Evolutionary conservation across 2,888 invertebrate genomes (phyloP), one percentile per base, ranked within the genome.

Genomic region (Idaea dimidiata): DNA sequence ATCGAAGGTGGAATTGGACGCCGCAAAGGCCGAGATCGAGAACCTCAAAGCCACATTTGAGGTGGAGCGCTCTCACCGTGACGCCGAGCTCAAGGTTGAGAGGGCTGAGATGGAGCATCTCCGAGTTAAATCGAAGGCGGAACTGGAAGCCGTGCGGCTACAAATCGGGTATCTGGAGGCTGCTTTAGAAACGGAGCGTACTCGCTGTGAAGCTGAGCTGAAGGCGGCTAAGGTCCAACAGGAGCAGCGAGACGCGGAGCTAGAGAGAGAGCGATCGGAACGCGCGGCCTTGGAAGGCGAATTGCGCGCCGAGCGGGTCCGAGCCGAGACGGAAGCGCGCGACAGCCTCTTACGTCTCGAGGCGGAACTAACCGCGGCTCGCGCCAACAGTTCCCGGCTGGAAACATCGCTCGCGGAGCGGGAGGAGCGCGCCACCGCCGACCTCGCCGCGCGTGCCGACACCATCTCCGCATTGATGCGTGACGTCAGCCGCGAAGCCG

Each of bases 391-490:
- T 70, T 65, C 16, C 68, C 74, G 54, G 65, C 59, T 56, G 6
- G 65, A 75, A 17, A 58, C 76, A 43, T 78, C 76, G 16, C 66
- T 66, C 0, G 62, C 66, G 8, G 56, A 72, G 69, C n/a, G 17
- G 6, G 63, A 67, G 16, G 63, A 72, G 3, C 78, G 59, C 10
- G 62, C 62, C 80, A 82, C 6, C 59, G 17, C n/a, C 59, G 70
- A 75, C 60, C 62, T 81, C 16, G 70, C 74, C 0, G 63, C 63
- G 0, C 59, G 75, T 33, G 79, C 80, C 55, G 77, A 75, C 1
- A 74, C 81, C 2, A 79, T 83, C 59, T 71, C 71, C 16, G 73
- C 77, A 10, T 73, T 87, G 16, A 83, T 82, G 80, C 73, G 75
- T 0, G 81, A 85, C 53, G 71, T 84, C 17, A 75, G 78, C 60